These are phyloP conservation scores for Drosophila sucinea DNA, from an alignment of 1,140 invertebrate genomes.

Conservation along the genomic window DNA sequence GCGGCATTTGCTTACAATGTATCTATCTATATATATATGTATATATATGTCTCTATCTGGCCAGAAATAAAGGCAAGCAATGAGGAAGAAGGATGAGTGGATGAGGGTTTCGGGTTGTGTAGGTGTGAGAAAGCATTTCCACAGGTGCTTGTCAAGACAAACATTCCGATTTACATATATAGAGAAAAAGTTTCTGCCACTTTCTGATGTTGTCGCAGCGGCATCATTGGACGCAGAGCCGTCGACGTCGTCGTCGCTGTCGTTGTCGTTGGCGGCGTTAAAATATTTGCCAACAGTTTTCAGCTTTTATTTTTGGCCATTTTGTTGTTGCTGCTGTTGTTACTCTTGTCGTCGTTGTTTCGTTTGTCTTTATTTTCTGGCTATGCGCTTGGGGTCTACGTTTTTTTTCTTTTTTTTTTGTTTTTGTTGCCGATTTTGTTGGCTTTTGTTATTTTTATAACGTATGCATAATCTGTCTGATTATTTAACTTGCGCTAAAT, in stretches of 20 bases:
- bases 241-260: background rate
- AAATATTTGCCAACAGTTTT: conserved; percentile 60
- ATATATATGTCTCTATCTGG: background rate
- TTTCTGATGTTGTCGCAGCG: conserved; percentile 5
- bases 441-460: conserved; percentile 64
- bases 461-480: conserved; percentile 74
- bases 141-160: conserved; percentile 20
- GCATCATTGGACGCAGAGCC: background rate
- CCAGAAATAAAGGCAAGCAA: background rate
- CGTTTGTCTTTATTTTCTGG: conserved; percentile 43
- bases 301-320: conserved; percentile 59
- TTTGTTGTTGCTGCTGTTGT: conserved; percentile 23
- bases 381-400: conserved; percentile 13
- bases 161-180: conserved; percentile 16
- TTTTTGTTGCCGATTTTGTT: conserved; percentile 6
- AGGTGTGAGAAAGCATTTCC: conserved; percentile 14
- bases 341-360: conserved; percentile 24
- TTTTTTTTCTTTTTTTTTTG: conserved; percentile 22
- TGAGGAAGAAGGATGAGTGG: background rate
- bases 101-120: background rate
- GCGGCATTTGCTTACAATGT: conserved; percentile 7
- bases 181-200: conserved; percentile 1
- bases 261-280: conserved; percentile 24
- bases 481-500: conserved; percentile 81
- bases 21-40: background rate